Evolutionary conservation across 2,113 vertebrate genomes (phyloP), one percentile per base, ranked within the genome.

Genomic region (Labeo catla): DNA sequence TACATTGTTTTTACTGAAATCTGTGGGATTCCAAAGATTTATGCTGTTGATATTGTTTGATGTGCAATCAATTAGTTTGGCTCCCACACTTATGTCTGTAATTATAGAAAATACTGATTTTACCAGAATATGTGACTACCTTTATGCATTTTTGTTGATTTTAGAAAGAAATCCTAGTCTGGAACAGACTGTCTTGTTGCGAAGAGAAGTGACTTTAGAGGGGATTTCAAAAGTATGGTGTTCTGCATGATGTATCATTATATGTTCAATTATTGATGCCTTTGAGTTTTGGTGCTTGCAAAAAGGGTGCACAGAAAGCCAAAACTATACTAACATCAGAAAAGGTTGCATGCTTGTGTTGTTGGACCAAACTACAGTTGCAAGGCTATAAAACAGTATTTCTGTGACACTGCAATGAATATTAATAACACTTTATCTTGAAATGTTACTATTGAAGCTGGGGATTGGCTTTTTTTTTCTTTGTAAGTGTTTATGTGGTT

Each of bases 351-450:
- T 83, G 81, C 45, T 49, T 10, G 50, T 21, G 59, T 83, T 47
- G 11, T 36, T 68, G 47, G 52, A 77, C 65, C 57, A 47, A 83
- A 45, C 36, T 63, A 66, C 16, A 16, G 6, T 81, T 28, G 47
- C 65, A 83, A 82, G 47, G 79, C 86, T 83, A 83, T 82, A n/a
- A 68, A 83, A 61, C 59, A 28, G 57, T 4, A 36, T 70, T 82
- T 52, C 59, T 13, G 21, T 66, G 28, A 78, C 36, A 87, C 52
- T 82, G 57, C 23, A 86, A 57, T 49, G 63, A 36, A 34, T 81
- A 73, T 76, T 39, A 65, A 76, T 63, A 49, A 47, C 28, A 68
- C 39, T 9, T 63, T 28, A 63, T 72, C 11, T 16, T 23, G 3
- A 47, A 34, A 9, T 6, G 76, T 61, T 54, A 23, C 11, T 45